Evolutionary conservation across 2,113 vertebrate species (phyloP).

Genomic region (Castor canadensis): DNA sequence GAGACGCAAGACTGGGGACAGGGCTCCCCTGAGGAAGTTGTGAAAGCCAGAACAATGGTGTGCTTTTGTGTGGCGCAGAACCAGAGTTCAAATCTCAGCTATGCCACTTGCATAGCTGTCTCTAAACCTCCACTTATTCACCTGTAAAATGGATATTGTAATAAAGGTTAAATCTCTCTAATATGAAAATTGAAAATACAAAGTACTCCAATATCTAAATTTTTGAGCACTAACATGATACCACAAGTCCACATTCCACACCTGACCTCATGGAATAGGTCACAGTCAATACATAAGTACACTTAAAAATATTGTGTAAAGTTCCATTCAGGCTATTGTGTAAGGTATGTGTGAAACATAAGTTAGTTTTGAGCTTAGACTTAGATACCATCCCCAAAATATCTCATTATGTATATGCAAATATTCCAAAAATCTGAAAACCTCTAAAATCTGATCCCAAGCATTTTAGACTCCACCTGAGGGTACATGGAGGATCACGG

Average conservation of each 20-base stretch:
- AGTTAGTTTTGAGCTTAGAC: background rate
- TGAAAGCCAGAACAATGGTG: fast-evolving
- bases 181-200: background rate
- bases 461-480: background rate
- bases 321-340: background rate
- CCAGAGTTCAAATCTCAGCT: background rate
- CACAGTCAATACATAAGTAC: background rate
- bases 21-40: background rate
- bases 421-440: background rate
- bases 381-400: background rate
- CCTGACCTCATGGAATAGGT: background rate
- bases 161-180: background rate
- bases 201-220: background rate
- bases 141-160: background rate
- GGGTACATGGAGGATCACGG: background rate
- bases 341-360: background rate
- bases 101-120: background rate
- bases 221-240: background rate
- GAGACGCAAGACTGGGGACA: background rate
- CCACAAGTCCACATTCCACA: background rate
- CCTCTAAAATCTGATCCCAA: background rate
- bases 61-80: background rate
- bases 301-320: background rate
- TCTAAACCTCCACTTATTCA: background rate
- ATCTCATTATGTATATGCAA: background rate